Percentiles rank a stretch among this genome's conserved stretches.
Evolutionary conservation across 2,888 invertebrate species (phyloP).

Genomic region (Ichneumoninae sp.): DNA sequence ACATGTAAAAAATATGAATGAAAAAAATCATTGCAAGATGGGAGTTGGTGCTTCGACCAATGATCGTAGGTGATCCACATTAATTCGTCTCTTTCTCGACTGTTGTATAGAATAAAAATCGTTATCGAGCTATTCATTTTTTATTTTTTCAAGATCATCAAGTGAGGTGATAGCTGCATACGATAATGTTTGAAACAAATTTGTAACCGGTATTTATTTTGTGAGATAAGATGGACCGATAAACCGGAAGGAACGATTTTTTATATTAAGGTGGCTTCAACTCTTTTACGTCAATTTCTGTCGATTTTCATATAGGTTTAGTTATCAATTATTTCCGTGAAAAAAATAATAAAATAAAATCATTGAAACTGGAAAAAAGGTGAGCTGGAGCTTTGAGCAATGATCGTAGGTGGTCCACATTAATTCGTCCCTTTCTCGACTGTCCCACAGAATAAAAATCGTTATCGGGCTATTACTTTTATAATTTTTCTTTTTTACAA

Average conservation of each 20-base stretch:
- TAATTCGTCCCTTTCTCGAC: background rate
- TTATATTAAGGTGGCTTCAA: too few species aligned
- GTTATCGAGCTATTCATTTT: too few species aligned
- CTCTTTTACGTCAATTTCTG: too few species aligned
- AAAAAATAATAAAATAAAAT: too few species aligned
- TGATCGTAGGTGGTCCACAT: background rate
- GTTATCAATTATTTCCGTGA: too few species aligned
- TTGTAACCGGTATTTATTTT: slow-evolving; percentile 10
- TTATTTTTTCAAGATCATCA: background rate
- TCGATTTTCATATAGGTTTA: too few species aligned
- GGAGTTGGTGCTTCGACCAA: background rate
- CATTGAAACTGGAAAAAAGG: background rate
- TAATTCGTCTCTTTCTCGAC: background rate
- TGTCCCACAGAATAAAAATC: background rate
- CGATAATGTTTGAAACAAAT: slow-evolving; percentile 64
- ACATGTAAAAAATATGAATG: too few species aligned
- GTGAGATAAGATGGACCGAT: slow-evolving; percentile 60
- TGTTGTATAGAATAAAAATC: too few species aligned
- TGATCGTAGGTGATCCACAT: background rate
- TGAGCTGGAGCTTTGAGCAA: background rate
- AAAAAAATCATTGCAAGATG: background rate
- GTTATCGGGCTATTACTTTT: background rate
- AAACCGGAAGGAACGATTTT: background rate
- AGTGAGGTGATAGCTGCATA: slow-evolving; percentile 57
- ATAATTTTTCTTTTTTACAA: background rate